A percentile compares a stretch with the other conserved stretches of the same genome.
Evolutionary conservation across 2,113 vertebrate species (phyloP).

Genomic region (Hucho hucho): DNA sequence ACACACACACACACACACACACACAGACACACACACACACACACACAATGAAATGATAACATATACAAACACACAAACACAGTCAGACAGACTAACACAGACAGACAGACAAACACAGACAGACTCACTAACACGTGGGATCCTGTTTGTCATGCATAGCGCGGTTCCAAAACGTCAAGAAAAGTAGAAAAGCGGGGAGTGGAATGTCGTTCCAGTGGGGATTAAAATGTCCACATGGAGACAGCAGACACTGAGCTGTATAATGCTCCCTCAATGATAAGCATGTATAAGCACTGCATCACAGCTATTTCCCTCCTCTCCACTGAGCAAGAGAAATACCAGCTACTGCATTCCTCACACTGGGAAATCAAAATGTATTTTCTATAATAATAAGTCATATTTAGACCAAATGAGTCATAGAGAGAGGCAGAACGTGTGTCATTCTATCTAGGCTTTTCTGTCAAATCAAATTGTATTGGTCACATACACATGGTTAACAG

Average conservation of each 20-base stretch:
- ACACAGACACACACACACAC: too few relatives aligned
- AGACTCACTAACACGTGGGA: conserved; percentile 14
- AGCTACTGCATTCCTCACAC: not conserved
- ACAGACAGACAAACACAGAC: not conserved
- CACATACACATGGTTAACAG: too few relatives aligned
- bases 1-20: too few relatives aligned
- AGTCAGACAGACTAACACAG: conserved; percentile 7
- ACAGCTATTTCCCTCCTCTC: conserved; percentile 14
- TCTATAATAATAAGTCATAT: too few relatives aligned
- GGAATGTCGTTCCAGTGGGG: conserved; percentile 10
- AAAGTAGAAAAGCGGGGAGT: conserved; percentile 29
- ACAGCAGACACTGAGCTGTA: conserved; percentile 30
- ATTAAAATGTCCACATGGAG: conserved; percentile 35
- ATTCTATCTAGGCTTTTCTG: too few relatives aligned
- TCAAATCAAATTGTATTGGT: too few relatives aligned
- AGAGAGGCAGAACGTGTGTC: too few relatives aligned
- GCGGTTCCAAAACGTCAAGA: conserved; percentile 34
- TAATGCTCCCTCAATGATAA: conserved; percentile 31
- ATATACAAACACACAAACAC: not conserved
- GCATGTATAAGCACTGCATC: conserved; percentile 35
- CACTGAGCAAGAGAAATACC: conserved; percentile 32
- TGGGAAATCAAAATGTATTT: too few relatives aligned
- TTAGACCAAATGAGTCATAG: too few relatives aligned
- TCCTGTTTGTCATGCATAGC: conserved; percentile 49
- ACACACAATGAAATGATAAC: too few relatives aligned